phyloP scores from a whole-genome alignment of 1,140 invertebrate genomes.

The Phthorimaea operculella region DNA sequence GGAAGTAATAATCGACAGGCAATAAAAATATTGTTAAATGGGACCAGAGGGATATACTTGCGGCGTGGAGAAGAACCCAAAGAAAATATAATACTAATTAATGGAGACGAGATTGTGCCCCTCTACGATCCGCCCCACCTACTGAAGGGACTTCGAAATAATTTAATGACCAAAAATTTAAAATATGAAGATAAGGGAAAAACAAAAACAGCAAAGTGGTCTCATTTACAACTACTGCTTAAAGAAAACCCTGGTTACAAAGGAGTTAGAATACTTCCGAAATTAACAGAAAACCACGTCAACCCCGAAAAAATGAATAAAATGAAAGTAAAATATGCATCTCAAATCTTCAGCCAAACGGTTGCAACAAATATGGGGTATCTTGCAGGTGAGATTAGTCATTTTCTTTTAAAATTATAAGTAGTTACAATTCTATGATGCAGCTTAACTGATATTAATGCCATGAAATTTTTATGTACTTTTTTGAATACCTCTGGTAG shows the following conservation, averaged over 20 bases:
- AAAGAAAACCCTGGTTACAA: slow-evolving; percentile 11
- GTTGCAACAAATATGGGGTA: too few species aligned
- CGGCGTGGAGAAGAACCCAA: slow-evolving; percentile 16
- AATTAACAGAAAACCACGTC: too few species aligned
- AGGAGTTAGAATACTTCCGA: too few species aligned
- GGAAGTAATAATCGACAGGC: slow-evolving; percentile 23
- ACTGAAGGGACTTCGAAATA: slow-evolving; percentile 37
- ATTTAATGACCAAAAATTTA: slow-evolving; percentile 30
- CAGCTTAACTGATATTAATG: too few species aligned
- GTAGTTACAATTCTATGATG: too few species aligned
- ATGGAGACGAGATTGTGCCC: slow-evolving; percentile 27
- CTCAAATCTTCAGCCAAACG: too few species aligned
- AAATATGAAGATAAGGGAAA: slow-evolving; percentile 13
- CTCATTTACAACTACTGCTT: slow-evolving; percentile 11
- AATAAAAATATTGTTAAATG: slow-evolving; percentile 25
- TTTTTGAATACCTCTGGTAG: too few species aligned
- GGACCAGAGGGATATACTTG: slow-evolving; percentile 11
- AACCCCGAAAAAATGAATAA: too few species aligned
- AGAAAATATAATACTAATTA: slow-evolving; percentile 21
- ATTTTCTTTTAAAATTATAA: too few species aligned
- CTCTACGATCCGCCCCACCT: slow-evolving; percentile 39
- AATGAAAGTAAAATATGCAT: too few species aligned
- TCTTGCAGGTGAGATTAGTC: too few species aligned
- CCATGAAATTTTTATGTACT: too few species aligned
- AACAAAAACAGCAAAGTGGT: slow-evolving; percentile 21